These are phyloP conservation scores for Pteruthius melanotis DNA, from an alignment of 2,113 vertebrate species.

Conservation along the genomic window DNA sequence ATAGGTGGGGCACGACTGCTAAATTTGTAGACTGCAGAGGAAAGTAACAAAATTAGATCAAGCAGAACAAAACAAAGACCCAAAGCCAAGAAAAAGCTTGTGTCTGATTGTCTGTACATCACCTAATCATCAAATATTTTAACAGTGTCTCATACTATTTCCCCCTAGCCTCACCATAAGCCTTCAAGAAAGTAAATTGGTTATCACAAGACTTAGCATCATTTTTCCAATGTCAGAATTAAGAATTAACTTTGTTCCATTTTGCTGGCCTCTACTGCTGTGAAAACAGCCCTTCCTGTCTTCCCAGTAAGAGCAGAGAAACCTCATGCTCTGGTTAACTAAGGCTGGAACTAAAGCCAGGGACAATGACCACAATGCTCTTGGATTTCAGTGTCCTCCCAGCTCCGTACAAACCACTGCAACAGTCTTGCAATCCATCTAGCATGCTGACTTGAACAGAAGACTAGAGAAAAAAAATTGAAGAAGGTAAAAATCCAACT, in stretches of 20 bases:
- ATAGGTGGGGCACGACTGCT: neutral
- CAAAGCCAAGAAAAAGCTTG: neutral
- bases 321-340: neutral
- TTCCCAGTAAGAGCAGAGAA: neutral
- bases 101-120: accelerated
- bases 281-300: neutral
- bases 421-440: neutral
- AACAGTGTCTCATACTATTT: neutral
- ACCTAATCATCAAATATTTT: neutral
- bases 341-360: neutral
- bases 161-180: neutral
- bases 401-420: neutral
- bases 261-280: neutral
- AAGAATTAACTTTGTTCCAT: neutral
- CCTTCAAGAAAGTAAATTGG: neutral
- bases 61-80: neutral
- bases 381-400: neutral
- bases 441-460: neutral
- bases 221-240: neutral
- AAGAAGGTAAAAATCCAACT: neutral
- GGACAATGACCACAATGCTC: accelerated
- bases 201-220: neutral
- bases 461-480: neutral
- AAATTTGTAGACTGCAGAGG: conserved; percentile 33
- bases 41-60: neutral